These are phyloP conservation scores for Biston betularia DNA, from an alignment of 2,888 invertebrate genomes.

Conservation along the genomic window DNA sequence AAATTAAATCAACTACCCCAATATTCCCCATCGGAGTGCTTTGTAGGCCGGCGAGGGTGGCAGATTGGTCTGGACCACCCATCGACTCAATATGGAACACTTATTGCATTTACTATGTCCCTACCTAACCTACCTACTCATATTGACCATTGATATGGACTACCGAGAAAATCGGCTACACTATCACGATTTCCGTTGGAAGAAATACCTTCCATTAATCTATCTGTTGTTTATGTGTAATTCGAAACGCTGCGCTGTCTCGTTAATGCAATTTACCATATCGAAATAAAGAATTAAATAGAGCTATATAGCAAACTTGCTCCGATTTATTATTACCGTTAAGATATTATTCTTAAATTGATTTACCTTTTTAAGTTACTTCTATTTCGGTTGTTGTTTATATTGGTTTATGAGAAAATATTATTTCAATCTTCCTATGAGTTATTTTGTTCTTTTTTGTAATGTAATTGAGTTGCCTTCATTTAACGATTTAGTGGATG, in stretches of 20 bases:
- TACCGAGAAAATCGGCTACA: constrained; percentile 4
- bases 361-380: constrained; percentile 33
- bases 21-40: constrained; percentile 71
- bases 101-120: constrained; percentile 45
- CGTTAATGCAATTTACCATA: constrained; percentile 52
- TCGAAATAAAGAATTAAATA: constrained; percentile 51
- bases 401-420: constrained; percentile 25
- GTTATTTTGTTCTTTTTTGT: constrained; percentile 7
- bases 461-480: constrained; percentile 19
- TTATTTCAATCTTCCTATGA: constrained; percentile 21
- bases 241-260: constrained; percentile 49
- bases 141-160: constrained; percentile 20
- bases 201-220: constrained; percentile 14
- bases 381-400: constrained; percentile 23
- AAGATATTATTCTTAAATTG: constrained; percentile 46
- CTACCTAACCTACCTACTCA: neutral
- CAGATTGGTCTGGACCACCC: constrained; percentile 51
- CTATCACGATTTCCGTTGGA: neutral
- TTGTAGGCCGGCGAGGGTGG: constrained; percentile 54
- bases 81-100: constrained; percentile 53
- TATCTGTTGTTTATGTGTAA: constrained; percentile 30
- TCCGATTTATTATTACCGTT: constrained; percentile 56
- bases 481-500: constrained; percentile 32
- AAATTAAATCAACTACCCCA: constrained; percentile 78
- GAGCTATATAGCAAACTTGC: constrained; percentile 51